phyloP scores from a whole-genome alignment of 2,888 invertebrate genomes.

The Chesias legatella region DNA sequence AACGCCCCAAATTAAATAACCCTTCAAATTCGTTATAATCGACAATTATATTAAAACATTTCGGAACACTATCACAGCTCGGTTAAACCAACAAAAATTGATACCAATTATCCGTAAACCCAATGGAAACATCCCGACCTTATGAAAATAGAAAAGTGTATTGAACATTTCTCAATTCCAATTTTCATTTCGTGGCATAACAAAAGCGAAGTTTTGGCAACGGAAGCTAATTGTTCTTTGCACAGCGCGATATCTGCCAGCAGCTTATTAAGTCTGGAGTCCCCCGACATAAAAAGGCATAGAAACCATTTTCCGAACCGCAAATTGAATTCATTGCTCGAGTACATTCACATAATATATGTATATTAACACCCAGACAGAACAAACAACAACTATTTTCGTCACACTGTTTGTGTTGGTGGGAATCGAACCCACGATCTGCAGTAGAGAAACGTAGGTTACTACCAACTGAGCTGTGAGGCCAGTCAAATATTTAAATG shows the following conservation, averaged over 20 bases:
- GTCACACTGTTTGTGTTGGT: too few species aligned
- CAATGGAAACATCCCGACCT: slow-evolving; percentile 13
- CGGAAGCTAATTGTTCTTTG: slow-evolving; percentile 24
- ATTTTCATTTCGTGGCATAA: slow-evolving; percentile 21
- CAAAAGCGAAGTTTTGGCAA: slow-evolving; percentile 24
- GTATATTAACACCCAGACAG: too few species aligned
- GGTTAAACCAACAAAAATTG: slow-evolving; percentile 14
- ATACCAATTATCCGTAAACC: slow-evolving; percentile 14
- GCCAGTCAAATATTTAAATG: too few species aligned
- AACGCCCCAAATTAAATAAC: too few species aligned
- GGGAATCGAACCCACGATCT: too few species aligned
- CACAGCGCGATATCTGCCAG: slow-evolving; percentile 26
- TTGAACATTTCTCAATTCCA: slow-evolving; percentile 22
- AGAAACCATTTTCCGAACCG: background rate
- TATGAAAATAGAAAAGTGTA: slow-evolving; percentile 19
- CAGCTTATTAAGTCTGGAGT: slow-evolving; percentile 25
- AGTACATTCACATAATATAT: too few species aligned
- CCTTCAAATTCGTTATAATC: too few species aligned
- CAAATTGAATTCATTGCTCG: too few species aligned
- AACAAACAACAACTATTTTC: too few species aligned
- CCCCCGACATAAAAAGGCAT: slow-evolving; percentile 1
- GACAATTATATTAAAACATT: too few species aligned
- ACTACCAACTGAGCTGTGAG: too few species aligned
- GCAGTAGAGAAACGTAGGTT: too few species aligned
- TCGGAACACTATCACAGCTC: background rate